Base-by-base conservation (phyloP, 2,888 invertebrate species). In the Spilosoma lubricipeda region DNA sequence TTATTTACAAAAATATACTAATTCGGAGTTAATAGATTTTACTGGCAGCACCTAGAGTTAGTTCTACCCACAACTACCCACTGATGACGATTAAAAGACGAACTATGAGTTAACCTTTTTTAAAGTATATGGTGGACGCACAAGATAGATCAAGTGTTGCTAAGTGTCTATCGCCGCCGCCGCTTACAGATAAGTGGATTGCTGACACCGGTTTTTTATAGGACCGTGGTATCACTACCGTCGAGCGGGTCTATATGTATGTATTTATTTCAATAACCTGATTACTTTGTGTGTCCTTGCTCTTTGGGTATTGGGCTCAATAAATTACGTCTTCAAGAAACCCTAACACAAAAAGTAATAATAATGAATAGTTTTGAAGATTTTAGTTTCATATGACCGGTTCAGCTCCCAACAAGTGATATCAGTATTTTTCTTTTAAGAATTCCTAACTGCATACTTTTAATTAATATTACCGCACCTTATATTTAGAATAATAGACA, bases 401-500 rank as follows among this genome's bases (percentile, higher is more conserved):
- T 63, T 3, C 27, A 27, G 30, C 63, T 27, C 5, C 20, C 7
- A 2, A 2, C 30, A 18, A 27, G 30, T 63, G 63, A 63, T 63
- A 18, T 18, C 63, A 63, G 30, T 63, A 30, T 27, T 30, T 30
- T 27, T 27, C 1, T 11, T 13, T 7, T 8, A 63, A 30, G 15
- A 18, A 63, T 7, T 8, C 59, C 18, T 30, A 63, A 30, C 4
- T 1, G 59, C 30, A 63, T 30, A 56, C 7, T 2, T 45, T 36
- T 30, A 71, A 56, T 39, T 77, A 85, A 85, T 75, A 72, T 78
- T 59, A 80, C 74, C 71, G 70, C 81, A 77, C 1, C 39, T 68
- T 75, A 63, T 73, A 39, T 63, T 59, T 33, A 73, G 71, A 74
- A 70, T 70, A 69, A 59, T 70, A 70, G 70, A 70, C 30, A 45